Conservation (phyloP, 2,113 vertebrate species). For the Apteryx owenii region DNA sequence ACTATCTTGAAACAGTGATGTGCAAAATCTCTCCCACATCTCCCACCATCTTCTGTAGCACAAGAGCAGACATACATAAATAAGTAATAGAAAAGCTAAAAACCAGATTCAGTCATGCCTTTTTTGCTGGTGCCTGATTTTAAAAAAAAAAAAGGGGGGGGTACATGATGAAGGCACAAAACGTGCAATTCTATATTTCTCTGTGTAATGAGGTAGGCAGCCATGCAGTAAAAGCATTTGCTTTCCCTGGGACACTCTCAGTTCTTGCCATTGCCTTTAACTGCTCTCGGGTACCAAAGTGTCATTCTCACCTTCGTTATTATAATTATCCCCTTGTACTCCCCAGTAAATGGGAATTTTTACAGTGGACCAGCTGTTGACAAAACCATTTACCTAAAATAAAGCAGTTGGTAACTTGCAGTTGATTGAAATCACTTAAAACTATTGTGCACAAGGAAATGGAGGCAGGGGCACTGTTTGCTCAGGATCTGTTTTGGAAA, state of each 20-base stretch:
- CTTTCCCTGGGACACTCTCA: conserved; percentile 38
- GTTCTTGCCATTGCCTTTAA: neutral
- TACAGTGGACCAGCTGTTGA: neutral
- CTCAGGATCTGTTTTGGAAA: neutral
- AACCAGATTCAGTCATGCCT: conserved; percentile 31
- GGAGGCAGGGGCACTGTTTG: neutral
- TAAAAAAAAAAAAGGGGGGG: neutral
- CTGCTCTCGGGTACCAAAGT: neutral
- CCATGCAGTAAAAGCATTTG: neutral
- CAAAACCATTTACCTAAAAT: neutral
- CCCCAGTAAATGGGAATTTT: neutral
- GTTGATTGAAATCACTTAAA: neutral
- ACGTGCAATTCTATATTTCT: neutral
- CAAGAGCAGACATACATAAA: conserved; percentile 62
- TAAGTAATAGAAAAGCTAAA: conserved; percentile 41
- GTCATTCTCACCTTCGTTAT: neutral
- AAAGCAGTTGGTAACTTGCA: neutral
- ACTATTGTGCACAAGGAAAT: neutral
- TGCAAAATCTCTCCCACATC: conserved; percentile 56
- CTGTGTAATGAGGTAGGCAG: conserved; percentile 52
- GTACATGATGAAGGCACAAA: conserved; percentile 3
- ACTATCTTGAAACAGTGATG: conserved; percentile 55
- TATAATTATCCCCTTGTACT: neutral
- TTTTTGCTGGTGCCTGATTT: conserved; percentile 20
- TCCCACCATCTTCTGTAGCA: conserved; percentile 24